phyloP scores from a whole-genome alignment of 2,888 invertebrate genomes.

The Pachycephus smyrnensis region DNA sequence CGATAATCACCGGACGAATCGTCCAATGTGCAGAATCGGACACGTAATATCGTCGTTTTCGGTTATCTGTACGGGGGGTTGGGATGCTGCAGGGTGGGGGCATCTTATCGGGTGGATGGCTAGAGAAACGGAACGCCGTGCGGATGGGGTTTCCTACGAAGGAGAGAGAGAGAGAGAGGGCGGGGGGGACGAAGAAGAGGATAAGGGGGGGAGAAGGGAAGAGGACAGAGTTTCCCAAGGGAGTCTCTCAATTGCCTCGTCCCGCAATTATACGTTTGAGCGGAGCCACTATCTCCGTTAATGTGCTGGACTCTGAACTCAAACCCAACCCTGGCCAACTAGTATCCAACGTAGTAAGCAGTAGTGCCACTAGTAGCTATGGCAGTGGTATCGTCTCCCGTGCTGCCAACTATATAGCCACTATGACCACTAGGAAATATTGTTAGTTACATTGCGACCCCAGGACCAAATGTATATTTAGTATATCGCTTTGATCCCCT shows the following conservation, averaged over 20 bases:
- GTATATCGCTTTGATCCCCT: constrained; percentile 37
- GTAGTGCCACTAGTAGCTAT: constrained; percentile 11
- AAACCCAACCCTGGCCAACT: constrained; percentile 43
- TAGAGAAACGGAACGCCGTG: constrained; percentile 6
- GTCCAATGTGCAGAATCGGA: constrained; percentile 39
- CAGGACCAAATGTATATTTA: constrained; percentile 41
- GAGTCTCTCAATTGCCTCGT: constrained; percentile 59
- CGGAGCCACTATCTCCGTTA: constrained; percentile 63
- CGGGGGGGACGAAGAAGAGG: constrained; percentile 5
- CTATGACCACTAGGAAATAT: constrained; percentile 44
- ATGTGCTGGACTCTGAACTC: constrained; percentile 59
- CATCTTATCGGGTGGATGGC: constrained; percentile 51
- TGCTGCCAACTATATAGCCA: constrained; percentile 5
- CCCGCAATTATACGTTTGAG: constrained; percentile 66
- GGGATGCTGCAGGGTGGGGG: constrained; percentile 18
- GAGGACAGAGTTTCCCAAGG: constrained; percentile 51
- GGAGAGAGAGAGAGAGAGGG: neutral
- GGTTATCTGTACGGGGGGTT: constrained; percentile 46
- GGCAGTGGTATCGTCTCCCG: neutral
- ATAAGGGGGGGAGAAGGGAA: constrained; percentile 15
- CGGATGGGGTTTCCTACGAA: constrained; percentile 5
- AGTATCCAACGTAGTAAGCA: constrained; percentile 29
- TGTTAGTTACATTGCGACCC: constrained; percentile 40
- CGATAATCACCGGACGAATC: constrained; percentile 1
- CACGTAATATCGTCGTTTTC: constrained; percentile 51